Conservation (phyloP, 2,797 vertebrate species). For the Gymnothorax reevesii region DNA sequence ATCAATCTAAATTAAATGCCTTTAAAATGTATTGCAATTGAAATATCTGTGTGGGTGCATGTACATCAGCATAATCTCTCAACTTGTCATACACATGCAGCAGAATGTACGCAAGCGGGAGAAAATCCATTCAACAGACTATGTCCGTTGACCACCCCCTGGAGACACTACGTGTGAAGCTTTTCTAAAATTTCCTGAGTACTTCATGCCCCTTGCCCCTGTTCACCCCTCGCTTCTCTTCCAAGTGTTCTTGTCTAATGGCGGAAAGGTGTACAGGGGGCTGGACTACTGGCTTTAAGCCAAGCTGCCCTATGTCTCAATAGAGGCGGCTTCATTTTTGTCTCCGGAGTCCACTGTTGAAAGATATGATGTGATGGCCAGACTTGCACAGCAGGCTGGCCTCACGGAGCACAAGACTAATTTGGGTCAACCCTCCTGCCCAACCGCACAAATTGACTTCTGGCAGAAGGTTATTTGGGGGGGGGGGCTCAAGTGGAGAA, state of each 20-base stretch:
- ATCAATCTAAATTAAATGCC: not conserved
- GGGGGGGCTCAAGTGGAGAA: not conserved
- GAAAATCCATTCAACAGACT: constrained; percentile 53
- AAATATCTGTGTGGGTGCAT: not conserved
- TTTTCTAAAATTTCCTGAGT: constrained; percentile 59
- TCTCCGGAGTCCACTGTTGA: constrained; percentile 61
- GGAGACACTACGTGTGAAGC: constrained; percentile 67
- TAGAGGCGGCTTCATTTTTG: constrained; percentile 74
- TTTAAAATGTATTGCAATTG: not conserved
- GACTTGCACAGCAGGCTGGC: constrained; percentile 69
- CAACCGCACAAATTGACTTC: not conserved
- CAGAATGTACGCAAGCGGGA: not conserved
- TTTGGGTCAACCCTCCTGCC: constrained; percentile 46
- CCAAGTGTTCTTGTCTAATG: constrained; percentile 35
- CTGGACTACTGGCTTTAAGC: constrained; percentile 65
- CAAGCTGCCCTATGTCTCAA: constrained; percentile 70
- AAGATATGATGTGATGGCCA: constrained; percentile 38
- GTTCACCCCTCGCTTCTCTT: not conserved
- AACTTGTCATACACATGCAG: not conserved
- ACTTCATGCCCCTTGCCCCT: constrained; percentile 44
- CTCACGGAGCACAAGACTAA: constrained; percentile 67
- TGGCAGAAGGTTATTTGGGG: not conserved
- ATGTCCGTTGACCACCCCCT: constrained; percentile 62
- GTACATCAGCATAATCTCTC: not conserved
- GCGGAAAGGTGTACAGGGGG: constrained; percentile 66